phyloP scores from a whole-genome alignment of 2,888 invertebrate species.

The Spodoptera littoralis region DNA sequence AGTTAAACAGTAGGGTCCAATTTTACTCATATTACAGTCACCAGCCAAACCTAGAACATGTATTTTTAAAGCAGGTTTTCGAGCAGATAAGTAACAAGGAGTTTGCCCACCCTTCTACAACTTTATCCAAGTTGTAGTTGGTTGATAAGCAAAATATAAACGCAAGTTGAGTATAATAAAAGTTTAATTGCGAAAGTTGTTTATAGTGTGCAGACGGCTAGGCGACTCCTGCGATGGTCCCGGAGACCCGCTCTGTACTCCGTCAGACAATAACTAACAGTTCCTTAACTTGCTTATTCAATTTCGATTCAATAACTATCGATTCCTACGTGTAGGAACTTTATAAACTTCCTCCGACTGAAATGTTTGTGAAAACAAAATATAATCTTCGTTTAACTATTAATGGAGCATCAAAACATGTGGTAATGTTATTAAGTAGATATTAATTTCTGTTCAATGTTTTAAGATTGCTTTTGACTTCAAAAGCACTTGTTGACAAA shows the following conservation, averaged over 20 bases:
- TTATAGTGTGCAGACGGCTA: slow-evolving; percentile 78
- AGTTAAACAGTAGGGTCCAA: background rate
- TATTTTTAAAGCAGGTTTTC: slow-evolving; percentile 20
- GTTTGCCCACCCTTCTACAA: slow-evolving; percentile 52
- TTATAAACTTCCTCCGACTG: slow-evolving; percentile 31
- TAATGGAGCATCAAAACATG: too few relatives aligned
- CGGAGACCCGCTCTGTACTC: slow-evolving; percentile 50
- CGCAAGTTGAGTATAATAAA: slow-evolving; percentile 76
- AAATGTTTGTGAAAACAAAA: slow-evolving; percentile 31
- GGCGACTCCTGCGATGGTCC: slow-evolving; percentile 65
- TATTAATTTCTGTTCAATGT: too few relatives aligned
- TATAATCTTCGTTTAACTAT: slow-evolving; percentile 5
- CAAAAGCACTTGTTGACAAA: too few relatives aligned
- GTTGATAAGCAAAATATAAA: slow-evolving; percentile 77
- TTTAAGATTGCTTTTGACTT: too few relatives aligned
- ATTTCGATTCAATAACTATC: slow-evolving; percentile 59
- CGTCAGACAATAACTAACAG: slow-evolving; percentile 65
- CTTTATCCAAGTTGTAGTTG: slow-evolving; percentile 60
- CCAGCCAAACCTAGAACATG: slow-evolving; percentile 10
- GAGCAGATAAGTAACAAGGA: slow-evolving; percentile 19
- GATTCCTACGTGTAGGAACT: slow-evolving; percentile 33
- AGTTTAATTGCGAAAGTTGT: slow-evolving; percentile 87
- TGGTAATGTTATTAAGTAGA: too few relatives aligned
- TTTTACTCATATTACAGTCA: slow-evolving; percentile 4
- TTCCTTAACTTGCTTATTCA: slow-evolving; percentile 65